Evolutionary conservation across 2,888 invertebrate species (phyloP), one percentile per base, ranked within the genome.

Genomic region (Heliconius aoede): DNA sequence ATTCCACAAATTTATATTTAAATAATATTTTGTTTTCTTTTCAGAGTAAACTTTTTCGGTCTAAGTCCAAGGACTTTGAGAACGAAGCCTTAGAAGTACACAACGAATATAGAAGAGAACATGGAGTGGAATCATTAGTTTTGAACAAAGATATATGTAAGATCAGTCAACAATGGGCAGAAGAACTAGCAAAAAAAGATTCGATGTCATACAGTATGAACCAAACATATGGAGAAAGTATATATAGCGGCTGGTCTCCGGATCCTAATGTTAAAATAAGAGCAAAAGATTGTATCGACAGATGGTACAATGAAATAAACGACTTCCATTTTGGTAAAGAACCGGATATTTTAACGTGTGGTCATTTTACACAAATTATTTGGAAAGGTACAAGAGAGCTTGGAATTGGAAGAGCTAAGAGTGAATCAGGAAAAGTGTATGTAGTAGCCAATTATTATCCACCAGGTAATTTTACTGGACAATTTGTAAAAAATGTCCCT

Each of bases 391-490:
- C 96, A 5, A 95, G 91, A 81, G 96, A 97, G 85, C 89, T 98
- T 78, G 98, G 98, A 1, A 95, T 98, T 4, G 97, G 97, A 1
- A 96, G 95, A 85, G 97, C 97, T 7, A 96, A 96, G 83, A 96
- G 96, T 82, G 96, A 96, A 83, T 96, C 96, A 73, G 98, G 97
- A 1, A 97, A 97, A 87, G 95, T 97, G 1, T 97, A 97, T 83
- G 97, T 98, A 0, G 98, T 98, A 0, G 97, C 97, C 73, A 97
- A 97, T 88, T 98, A 98, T 85, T 95, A 95, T 85, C 98, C 98
- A 0, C 96, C 97, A 2, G 98, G 98, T 21, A 98, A 98, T 86
- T 96, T 95, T 83, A 95, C 96, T 65, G 97, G 97, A 0, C 96
- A 96, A 81, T 97, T 97, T 83, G 89, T 92, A 2, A 95, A 95